These are phyloP conservation scores for Pachliopta kotzebuea DNA, from an alignment of 2,888 invertebrate species.

Conservation along the genomic window DNA sequence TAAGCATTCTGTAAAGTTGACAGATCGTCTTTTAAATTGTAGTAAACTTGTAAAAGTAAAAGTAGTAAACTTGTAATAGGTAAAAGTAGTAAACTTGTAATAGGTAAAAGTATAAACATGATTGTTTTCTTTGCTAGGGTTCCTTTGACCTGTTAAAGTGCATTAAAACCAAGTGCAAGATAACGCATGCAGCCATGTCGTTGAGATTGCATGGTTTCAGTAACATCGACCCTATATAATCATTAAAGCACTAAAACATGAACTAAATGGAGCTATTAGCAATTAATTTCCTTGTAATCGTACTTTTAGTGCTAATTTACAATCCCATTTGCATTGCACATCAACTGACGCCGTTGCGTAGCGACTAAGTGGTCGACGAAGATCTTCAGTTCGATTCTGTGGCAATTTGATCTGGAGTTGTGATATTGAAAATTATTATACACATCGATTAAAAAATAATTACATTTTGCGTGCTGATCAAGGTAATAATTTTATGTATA, in stretches of 20 bases:
- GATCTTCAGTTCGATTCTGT: too few species aligned
- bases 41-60: too few species aligned
- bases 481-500: too few species aligned
- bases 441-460: too few species aligned
- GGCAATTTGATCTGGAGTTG: too few species aligned
- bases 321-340: neutral
- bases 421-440: too few species aligned
- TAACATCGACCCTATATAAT: slow-evolving; percentile 18
- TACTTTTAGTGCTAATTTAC: neutral
- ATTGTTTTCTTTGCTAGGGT: too few species aligned
- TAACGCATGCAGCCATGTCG: slow-evolving; percentile 44
- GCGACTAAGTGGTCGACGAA: too few species aligned
- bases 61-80: neutral
- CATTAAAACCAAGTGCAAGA: slow-evolving; percentile 40
- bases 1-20: too few species aligned
- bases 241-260: slow-evolving; percentile 32
- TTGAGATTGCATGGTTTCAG: slow-evolving; percentile 37
- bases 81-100: neutral
- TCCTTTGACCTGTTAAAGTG: slow-evolving; percentile 33
- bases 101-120: neutral
- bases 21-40: too few species aligned
- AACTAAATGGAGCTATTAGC: slow-evolving; percentile 27
- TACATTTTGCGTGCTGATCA: too few species aligned
- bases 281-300: slow-evolving; percentile 20
- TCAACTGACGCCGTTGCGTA: neutral